phyloP scores from a whole-genome alignment of 2,888 invertebrate genomes.

The Drosophila cognata region DNA sequence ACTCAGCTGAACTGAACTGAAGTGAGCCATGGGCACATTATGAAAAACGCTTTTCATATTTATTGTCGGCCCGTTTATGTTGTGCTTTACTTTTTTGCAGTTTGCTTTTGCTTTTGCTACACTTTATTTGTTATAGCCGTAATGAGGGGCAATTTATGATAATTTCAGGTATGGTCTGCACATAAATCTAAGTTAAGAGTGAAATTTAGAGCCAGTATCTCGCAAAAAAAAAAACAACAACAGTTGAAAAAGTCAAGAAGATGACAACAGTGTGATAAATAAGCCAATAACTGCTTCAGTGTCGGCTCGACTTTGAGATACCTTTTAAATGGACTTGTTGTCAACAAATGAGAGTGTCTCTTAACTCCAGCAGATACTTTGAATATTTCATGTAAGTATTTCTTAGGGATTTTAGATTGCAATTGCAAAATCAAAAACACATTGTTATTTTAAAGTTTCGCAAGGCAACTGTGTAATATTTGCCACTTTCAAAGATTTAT shows the following conservation, averaged over 20 bases:
- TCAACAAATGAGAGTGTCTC: background rate
- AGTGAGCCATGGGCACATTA: slow-evolving; percentile 24
- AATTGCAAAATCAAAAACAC: background rate
- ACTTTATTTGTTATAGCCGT: slow-evolving; percentile 55
- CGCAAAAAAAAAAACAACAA: background rate
- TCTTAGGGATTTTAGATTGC: background rate
- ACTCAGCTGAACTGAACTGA: slow-evolving; percentile 23
- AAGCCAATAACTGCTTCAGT: background rate
- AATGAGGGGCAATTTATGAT: slow-evolving; percentile 78
- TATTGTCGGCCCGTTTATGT: slow-evolving; percentile 64
- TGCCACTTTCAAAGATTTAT: background rate
- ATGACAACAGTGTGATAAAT: slow-evolving; percentile 27
- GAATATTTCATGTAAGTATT: background rate
- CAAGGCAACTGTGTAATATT: background rate
- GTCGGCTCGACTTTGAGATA: background rate
- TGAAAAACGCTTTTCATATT: slow-evolving; percentile 73
- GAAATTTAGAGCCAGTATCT: slow-evolving; percentile 66
- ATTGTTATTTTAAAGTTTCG: background rate
- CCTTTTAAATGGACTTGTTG: background rate
- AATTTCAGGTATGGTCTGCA: slow-evolving; percentile 71
- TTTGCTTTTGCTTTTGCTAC: slow-evolving; percentile 29
- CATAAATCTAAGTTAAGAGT: slow-evolving; percentile 75
- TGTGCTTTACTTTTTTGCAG: slow-evolving; percentile 31
- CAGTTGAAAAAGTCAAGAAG: slow-evolving; percentile 50
- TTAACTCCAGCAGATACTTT: background rate